These are phyloP conservation scores for Eudorcas thomsonii DNA, from an alignment of 2,113 vertebrate genomes.

Conservation along the genomic window DNA sequence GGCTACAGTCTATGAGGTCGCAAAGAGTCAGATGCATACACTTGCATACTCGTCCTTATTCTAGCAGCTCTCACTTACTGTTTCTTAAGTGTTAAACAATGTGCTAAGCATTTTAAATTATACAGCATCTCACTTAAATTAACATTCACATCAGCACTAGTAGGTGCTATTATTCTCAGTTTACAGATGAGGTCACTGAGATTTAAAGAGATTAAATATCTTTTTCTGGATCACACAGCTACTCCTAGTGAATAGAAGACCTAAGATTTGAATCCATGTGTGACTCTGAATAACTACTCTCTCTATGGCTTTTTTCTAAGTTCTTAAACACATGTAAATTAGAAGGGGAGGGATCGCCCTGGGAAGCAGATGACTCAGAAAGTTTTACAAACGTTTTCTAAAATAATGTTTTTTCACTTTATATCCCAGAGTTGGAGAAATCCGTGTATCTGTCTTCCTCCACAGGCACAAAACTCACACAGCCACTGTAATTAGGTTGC, in stretches of 20 bases:
- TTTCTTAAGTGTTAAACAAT: neutral
- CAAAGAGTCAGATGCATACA: neutral
- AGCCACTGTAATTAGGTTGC: slow-evolving; percentile 20
- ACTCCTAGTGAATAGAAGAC: neutral
- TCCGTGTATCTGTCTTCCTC: neutral
- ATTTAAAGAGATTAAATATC: neutral
- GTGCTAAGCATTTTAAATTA: neutral
- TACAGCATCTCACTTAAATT: neutral
- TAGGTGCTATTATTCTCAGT: neutral
- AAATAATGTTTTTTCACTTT: neutral
- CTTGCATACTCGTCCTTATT: neutral
- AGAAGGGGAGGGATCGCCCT: neutral
- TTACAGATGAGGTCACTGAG: neutral
- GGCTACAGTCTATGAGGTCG: neutral
- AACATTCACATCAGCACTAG: neutral
- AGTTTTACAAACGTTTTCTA: neutral
- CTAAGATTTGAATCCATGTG: neutral
- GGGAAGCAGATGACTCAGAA: neutral
- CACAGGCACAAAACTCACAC: neutral
- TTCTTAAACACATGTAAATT: neutral
- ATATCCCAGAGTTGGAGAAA: neutral
- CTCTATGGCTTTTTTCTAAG: neutral
- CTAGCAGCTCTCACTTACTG: neutral
- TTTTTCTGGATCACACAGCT: neutral
- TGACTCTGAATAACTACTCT: neutral